Percentiles rank a stretch among this genome's conserved stretches.
These are phyloP conservation scores for Cloeon dipterum DNA, from an alignment of 2,888 invertebrate species.

Conservation along the genomic window DNA sequence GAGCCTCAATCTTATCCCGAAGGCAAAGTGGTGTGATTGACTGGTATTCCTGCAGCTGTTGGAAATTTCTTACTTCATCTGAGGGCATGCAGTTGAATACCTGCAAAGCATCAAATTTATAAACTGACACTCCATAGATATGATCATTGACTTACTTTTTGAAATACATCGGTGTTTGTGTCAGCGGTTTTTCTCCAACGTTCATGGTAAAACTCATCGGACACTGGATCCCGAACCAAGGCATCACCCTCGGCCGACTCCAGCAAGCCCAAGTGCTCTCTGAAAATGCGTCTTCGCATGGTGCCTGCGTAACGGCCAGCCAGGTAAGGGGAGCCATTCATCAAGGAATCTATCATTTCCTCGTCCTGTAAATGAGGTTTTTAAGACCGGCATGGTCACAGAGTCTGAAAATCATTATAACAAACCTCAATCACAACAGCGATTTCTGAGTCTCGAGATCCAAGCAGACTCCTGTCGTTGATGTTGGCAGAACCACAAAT, in stretches of 20 bases:
- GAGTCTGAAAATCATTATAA: neutral
- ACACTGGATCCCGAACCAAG: conserved; percentile 41
- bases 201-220: conserved; percentile 59
- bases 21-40: conserved; percentile 46
- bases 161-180: conserved; percentile 71
- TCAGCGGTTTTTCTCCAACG: conserved; percentile 63
- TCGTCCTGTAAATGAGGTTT: conserved; percentile 35
- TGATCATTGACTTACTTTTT: conserved; percentile 32
- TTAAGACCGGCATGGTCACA: neutral
- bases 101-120: conserved; percentile 13
- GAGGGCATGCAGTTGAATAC: conserved; percentile 83
- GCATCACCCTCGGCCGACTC: conserved; percentile 20
- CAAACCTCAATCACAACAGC: conserved; percentile 64
- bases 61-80: conserved; percentile 56
- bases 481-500: conserved; percentile 98
- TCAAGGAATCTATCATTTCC: conserved; percentile 50
- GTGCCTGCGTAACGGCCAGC: conserved; percentile 73
- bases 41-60: conserved; percentile 50
- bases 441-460: conserved; percentile 84
- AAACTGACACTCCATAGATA: neutral
- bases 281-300: conserved; percentile 62
- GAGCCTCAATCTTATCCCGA: conserved; percentile 44
- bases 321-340: conserved; percentile 61
- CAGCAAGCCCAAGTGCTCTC: conserved; percentile 69
- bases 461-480: conserved; percentile 87